phyloP scores from a whole-genome alignment of 2,797 vertebrate species.

The Margarornis squamiger region DNA sequence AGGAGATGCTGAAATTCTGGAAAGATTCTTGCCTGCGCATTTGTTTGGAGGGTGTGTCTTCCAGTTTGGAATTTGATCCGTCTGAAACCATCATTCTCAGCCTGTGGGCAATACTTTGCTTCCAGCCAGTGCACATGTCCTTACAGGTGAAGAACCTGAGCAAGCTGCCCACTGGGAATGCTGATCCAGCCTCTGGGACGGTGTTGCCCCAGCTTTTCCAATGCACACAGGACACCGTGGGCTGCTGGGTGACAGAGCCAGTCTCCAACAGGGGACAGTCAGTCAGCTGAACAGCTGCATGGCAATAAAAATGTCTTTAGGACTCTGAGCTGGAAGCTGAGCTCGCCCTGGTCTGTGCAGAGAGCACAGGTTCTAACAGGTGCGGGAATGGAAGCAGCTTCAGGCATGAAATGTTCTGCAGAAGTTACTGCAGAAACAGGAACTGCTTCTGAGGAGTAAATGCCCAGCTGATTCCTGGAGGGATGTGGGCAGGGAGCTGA shows the following conservation, averaged over 20 bases:
- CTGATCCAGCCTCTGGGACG: not conserved
- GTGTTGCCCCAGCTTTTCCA: not conserved
- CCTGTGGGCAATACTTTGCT: not conserved
- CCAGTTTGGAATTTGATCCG: not conserved
- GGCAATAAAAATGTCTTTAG: not conserved
- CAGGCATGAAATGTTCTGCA: not conserved
- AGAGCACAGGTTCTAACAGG: not conserved
- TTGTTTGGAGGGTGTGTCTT: constrained; percentile 5
- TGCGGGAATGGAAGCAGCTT: not conserved
- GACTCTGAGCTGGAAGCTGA: not conserved
- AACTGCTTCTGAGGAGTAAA: not conserved
- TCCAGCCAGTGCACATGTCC: not conserved
- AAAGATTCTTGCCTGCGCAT: not conserved
- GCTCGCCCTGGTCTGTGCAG: rapidly evolving
- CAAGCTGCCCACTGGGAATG: not conserved
- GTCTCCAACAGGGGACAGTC: not conserved
- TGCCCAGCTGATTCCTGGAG: not conserved
- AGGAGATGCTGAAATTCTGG: not conserved
- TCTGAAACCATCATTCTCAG: constrained; percentile 5
- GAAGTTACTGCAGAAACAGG: not conserved
- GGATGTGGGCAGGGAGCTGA: not conserved
- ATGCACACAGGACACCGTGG: rapidly evolving
- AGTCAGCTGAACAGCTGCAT: not conserved
- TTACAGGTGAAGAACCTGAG: constrained; percentile 9
- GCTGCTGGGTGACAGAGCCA: not conserved